These are phyloP conservation scores for Aphidoletes aphidimyza DNA, from an alignment of 2,888 invertebrate species.

Conservation along the genomic window DNA sequence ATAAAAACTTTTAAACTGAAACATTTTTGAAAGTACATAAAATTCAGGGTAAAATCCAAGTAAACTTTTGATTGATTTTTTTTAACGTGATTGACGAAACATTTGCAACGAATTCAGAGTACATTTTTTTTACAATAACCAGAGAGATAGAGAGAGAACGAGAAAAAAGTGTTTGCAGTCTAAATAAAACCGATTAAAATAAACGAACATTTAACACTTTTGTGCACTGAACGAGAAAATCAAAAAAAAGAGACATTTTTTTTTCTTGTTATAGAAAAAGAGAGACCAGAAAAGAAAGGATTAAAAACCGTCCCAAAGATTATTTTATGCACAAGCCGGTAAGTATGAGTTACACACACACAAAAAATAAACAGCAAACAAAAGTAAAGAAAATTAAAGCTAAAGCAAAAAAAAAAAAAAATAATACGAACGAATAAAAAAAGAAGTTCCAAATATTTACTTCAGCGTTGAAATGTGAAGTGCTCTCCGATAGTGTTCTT, in stretches of 20 bases:
- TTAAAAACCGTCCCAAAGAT: slow-evolving; percentile 8
- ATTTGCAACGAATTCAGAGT: slow-evolving; percentile 19
- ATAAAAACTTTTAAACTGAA: background rate
- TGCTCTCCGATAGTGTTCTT: background rate
- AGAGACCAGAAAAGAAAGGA: background rate
- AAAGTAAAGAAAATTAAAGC: background rate
- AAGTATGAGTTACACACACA: background rate
- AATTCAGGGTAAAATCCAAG: background rate
- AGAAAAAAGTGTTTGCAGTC: background rate
- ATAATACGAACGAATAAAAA: too few relatives aligned
- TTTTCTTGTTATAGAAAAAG: too few relatives aligned
- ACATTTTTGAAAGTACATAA: too few relatives aligned
- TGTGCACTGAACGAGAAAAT: background rate
- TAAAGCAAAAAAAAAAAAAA: background rate
- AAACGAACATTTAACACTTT: background rate
- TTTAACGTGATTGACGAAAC: slow-evolving; percentile 3
- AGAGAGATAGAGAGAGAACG: too few relatives aligned
- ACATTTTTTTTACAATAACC: background rate
- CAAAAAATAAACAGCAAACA: background rate
- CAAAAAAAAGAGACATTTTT: too few relatives aligned
- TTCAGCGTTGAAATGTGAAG: background rate
- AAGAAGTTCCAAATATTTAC: slow-evolving; percentile 27
- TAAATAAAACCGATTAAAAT: background rate
- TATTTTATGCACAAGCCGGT: slow-evolving; percentile 36
- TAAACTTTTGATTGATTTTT: background rate